These are phyloP conservation scores for Musca domestica DNA, from an alignment of 1,140 invertebrate species.

Conservation along the genomic window DNA sequence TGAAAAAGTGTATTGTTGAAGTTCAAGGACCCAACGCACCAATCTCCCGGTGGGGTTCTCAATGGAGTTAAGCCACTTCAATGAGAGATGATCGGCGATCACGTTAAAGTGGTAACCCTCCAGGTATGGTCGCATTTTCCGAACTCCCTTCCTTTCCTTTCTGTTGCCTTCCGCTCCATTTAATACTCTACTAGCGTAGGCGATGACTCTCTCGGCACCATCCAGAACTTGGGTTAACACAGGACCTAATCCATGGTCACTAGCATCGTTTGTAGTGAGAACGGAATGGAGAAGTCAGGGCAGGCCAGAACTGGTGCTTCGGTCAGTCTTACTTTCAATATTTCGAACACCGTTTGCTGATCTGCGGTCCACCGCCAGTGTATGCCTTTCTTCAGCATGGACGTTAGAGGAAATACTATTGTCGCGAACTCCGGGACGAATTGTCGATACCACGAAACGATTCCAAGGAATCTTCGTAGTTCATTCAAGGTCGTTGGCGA, in stretches of 20 bases:
- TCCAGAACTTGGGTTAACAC: constrained; percentile 34
- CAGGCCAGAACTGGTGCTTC: constrained; percentile 4
- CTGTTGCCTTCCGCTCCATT: constrained; percentile 54
- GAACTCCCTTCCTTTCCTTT: constrained; percentile 53
- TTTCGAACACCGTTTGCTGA: constrained; percentile 33
- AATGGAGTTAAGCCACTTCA: constrained; percentile 45
- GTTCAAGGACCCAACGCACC: constrained; percentile 29
- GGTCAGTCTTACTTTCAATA: constrained; percentile 38
- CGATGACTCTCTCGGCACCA: constrained; percentile 33
- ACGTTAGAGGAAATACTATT: constrained; percentile 40
- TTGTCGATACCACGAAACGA: constrained; percentile 46
- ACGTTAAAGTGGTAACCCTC: constrained; percentile 21
- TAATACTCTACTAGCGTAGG: constrained; percentile 43
- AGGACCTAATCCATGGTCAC: constrained; percentile 39
- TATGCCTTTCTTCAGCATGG: too few relatives aligned
- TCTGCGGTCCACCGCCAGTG: constrained; percentile 31
- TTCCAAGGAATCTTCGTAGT: constrained; percentile 47
- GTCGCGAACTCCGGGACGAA: constrained; percentile 45
- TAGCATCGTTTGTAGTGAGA: constrained; percentile 29
- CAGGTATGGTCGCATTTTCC: constrained; percentile 15
- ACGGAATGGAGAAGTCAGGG: background rate
- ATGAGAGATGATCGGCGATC: constrained; percentile 28
- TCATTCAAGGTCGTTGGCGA: constrained; percentile 36
- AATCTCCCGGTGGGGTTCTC: constrained; percentile 35
- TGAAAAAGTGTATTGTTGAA: constrained; percentile 30